A percentile compares a stretch with the other conserved stretches of the same genome.
Conservation (phyloP, 2,797 vertebrate genomes). For the Distichodus sexfasciatus region DNA sequence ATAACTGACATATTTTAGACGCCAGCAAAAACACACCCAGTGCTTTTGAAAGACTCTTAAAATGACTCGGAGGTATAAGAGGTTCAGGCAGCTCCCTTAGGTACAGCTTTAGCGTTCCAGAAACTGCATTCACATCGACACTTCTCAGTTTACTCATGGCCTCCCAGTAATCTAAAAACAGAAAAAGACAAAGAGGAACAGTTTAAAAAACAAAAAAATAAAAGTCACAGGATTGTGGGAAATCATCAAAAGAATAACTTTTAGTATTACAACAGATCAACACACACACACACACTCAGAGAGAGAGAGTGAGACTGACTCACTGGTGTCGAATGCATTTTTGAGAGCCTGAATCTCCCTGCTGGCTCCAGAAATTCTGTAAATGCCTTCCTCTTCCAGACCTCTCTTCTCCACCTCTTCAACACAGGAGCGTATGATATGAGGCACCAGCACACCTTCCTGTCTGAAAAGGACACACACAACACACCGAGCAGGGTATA, state of each 20-base stretch:
- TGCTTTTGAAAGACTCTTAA: slow-evolving; percentile 59
- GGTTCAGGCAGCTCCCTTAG: slow-evolving; percentile 74
- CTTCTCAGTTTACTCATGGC: slow-evolving; percentile 66
- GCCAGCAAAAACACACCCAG: slow-evolving; percentile 58
- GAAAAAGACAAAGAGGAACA: background rate
- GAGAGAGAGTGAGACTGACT: no score
- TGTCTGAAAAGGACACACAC: slow-evolving; percentile 55
- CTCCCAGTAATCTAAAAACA: slow-evolving; percentile 66
- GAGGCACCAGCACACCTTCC: slow-evolving; percentile 73
- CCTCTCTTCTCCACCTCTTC: slow-evolving; percentile 76
- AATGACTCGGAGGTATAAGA: slow-evolving; percentile 66
- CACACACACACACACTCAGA: background rate
- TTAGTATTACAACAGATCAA: no score
- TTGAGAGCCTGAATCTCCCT: slow-evolving; percentile 66
- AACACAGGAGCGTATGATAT: slow-evolving; percentile 72
- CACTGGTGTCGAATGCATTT: slow-evolving; percentile 70
- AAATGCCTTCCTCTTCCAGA: slow-evolving; percentile 73
- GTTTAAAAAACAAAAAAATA: no score
- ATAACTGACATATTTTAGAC: no score
- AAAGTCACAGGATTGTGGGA: no score
- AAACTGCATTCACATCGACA: slow-evolving; percentile 69
- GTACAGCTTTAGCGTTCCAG: slow-evolving; percentile 74
- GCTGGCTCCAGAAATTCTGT: slow-evolving; percentile 69
- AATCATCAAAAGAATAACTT: background rate
- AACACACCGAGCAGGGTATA: background rate